phyloP scores from a whole-genome alignment of 1,140 invertebrate genomes.

The Samia ricini region DNA sequence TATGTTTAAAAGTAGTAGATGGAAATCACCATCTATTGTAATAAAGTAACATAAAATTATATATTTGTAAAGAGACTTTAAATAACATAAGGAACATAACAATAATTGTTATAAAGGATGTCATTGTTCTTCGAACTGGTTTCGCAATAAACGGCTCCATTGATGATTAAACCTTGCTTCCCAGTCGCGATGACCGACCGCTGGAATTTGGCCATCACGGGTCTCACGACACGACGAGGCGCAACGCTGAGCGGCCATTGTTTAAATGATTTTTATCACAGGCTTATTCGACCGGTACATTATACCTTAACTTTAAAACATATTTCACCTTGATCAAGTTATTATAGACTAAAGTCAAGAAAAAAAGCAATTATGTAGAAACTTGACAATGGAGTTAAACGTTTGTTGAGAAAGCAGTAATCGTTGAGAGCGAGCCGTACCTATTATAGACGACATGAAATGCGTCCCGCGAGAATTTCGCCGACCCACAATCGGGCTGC shows the following conservation, averaged over 20 bases:
- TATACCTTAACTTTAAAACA: constrained; percentile 21
- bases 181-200: constrained; percentile 18
- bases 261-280: constrained; percentile 23
- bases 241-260: too few relatives aligned
- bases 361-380: constrained; percentile 15
- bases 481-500: constrained; percentile 39
- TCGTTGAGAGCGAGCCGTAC: constrained; percentile 24
- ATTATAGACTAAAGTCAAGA: not conserved
- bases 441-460: constrained; percentile 26
- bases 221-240: not conserved
- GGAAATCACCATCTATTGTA: too few relatives aligned
- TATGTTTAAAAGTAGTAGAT: too few relatives aligned
- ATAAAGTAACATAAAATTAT: too few relatives aligned
- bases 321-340: not conserved
- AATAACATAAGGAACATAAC: too few relatives aligned
- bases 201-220: constrained; percentile 30
- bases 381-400: constrained; percentile 36
- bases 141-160: constrained; percentile 37
- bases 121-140: constrained; percentile 49
- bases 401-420: constrained; percentile 39
- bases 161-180: constrained; percentile 33
- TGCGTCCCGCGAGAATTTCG: constrained; percentile 40
- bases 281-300: constrained; percentile 31
- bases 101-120: constrained; percentile 35
- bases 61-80: too few relatives aligned